phyloP scores from a whole-genome alignment of 2,113 vertebrate genomes.

The Hyaena hyaena region DNA sequence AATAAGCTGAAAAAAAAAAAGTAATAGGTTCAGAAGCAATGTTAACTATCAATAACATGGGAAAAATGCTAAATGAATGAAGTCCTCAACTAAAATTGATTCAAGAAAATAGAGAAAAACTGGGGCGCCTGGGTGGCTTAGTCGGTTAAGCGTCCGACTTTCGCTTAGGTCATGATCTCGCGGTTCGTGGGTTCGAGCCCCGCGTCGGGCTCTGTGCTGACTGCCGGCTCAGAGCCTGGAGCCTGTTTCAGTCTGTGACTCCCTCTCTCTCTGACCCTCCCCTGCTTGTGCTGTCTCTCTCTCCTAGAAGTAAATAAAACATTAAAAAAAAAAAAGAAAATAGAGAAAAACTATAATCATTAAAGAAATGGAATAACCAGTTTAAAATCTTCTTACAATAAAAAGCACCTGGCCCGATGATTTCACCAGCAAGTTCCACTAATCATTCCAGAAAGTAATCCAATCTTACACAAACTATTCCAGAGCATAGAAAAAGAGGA shows the following conservation, averaged over 20 bases:
- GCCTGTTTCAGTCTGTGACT: too few species aligned
- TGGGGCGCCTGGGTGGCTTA: too few species aligned
- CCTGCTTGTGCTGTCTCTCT: too few species aligned
- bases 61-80: slow-evolving; percentile 9
- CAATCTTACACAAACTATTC: neutral
- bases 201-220: too few species aligned
- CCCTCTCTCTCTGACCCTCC: too few species aligned
- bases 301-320: too few species aligned
- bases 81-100: slow-evolving; percentile 13
- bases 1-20: too few species aligned
- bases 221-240: too few species aligned
- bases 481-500: neutral
- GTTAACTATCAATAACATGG: neutral
- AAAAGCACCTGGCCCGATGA: neutral
- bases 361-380: slow-evolving; percentile 11
- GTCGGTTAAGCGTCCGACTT: too few species aligned
- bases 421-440: neutral
- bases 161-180: too few species aligned
- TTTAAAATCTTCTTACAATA: slow-evolving; percentile 27
- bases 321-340: too few species aligned
- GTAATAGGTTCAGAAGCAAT: neutral
- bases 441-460: neutral
- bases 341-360: neutral
- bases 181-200: too few species aligned
- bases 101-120: neutral